A percentile compares a stretch with the other conserved stretches of the same genome.
Evolutionary conservation across 2,797 vertebrate genomes (phyloP).

Genomic region (Myotis vivesi): DNA sequence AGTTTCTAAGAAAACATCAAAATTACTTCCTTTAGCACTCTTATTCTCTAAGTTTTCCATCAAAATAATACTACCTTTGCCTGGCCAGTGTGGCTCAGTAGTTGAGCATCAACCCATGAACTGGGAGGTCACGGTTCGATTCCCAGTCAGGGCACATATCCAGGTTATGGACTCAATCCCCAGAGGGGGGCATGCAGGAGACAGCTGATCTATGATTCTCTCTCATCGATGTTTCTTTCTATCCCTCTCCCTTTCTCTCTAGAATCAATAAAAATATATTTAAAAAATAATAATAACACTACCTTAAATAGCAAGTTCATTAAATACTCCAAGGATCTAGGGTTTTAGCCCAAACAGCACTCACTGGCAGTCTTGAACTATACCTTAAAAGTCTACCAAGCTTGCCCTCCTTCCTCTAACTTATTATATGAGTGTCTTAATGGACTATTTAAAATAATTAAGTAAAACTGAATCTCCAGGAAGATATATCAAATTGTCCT

Average conservation of each 20-base stretch:
- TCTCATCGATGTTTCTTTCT: too few relatives aligned
- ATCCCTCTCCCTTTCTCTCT: too few relatives aligned
- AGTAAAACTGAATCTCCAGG: not conserved
- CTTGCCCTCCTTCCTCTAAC: not conserved
- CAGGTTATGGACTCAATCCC: too few relatives aligned
- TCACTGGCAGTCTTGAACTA: not conserved
- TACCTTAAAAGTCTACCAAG: not conserved
- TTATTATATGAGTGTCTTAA: not conserved
- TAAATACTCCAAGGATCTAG: not conserved
- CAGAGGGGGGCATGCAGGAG: too few relatives aligned
- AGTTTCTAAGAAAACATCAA: constrained; percentile 47
- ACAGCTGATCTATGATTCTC: too few relatives aligned
- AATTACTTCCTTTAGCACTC: constrained; percentile 27
- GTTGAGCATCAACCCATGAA: too few relatives aligned
- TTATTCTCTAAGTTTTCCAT: constrained; percentile 24
- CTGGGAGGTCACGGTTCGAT: too few relatives aligned
- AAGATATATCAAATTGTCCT: not conserved
- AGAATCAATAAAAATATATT: too few relatives aligned
- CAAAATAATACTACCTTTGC: not conserved
- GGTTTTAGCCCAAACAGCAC: not conserved
- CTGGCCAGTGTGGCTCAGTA: too few relatives aligned
- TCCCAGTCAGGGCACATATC: too few relatives aligned
- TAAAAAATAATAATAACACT: not conserved
- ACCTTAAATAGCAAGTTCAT: constrained; percentile 2
- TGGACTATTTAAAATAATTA: not conserved